Base-by-base conservation (phyloP, 2,888 invertebrate genomes). In the Eurytoma adleriae region DNA sequence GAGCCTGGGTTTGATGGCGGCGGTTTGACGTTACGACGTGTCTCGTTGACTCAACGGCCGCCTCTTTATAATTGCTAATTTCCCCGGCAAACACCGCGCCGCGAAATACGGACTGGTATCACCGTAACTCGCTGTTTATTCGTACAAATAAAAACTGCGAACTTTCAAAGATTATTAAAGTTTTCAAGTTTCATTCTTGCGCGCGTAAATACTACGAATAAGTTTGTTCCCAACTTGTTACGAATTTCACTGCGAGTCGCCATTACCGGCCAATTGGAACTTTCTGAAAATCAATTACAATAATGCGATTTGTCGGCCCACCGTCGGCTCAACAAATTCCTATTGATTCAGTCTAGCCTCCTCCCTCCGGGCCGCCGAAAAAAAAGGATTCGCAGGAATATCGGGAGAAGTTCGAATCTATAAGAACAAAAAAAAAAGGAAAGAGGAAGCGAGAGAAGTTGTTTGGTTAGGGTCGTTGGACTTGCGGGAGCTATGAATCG, bases 401-500 rank as follows among this genome's bases (percentile, higher is more conserved):
- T 71, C 57, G 67, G 7, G 76, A 48, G 66, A 61, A 64, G 13
- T 14, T 61, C 54, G 69, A 72, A 75, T 52, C 56, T 27, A 61
- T 16, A 62, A 69, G 66, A 20, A 14, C 30, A 3, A 73, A 48
- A 74, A 70, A 50, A 27, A 61, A 70, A 10, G 57, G 30, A 64
- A 48, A 52, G 54, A 57, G 69, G 56, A 40, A 68, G 75, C 50
- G 61, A 68, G 50, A 64, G 56, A 67, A 81, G 78, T 77, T 82
- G 81, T 81, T 78, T 81, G 73, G 74, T 74, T 78, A 81, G 81
- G 78, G 81, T 78, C 78, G 81, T 74, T 66, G 81, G 81, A 81
- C 81, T 69, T 64, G 69, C 64, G 79, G 82, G 79, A 79, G 82
- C 82, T 80, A 77, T 82, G 83, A 72, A 84, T 83, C 83, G 82